Percentiles rank a stretch among this genome's conserved stretches.
These are phyloP conservation scores for Gobio occitaniae DNA, from an alignment of 2,797 vertebrate species.

Conservation along the genomic window DNA sequence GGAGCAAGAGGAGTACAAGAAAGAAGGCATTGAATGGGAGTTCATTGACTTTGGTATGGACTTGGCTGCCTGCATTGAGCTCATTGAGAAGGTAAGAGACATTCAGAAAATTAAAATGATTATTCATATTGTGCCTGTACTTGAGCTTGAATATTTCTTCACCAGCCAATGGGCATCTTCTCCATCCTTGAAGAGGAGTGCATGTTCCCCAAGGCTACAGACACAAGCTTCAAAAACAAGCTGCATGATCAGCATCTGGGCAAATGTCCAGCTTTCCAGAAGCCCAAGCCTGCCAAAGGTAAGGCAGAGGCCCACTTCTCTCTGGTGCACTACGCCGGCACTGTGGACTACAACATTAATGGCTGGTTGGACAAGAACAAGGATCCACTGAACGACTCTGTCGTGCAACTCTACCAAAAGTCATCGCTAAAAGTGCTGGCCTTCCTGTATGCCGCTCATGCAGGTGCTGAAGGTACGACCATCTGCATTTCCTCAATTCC, in stretches of 20 bases:
- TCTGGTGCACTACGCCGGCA: slow-evolving; percentile 85
- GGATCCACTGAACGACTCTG: slow-evolving; percentile 84
- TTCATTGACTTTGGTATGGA: slow-evolving; percentile 71
- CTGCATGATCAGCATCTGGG: slow-evolving; percentile 89
- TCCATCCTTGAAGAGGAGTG: slow-evolving; percentile 87
- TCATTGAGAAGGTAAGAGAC: slow-evolving; percentile 65
- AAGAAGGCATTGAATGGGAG: slow-evolving; percentile 69
- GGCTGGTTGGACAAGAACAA: slow-evolving; percentile 89
- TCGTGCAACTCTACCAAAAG: slow-evolving; percentile 85
- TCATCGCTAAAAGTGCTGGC: slow-evolving; percentile 82
- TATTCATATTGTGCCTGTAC: slow-evolving; percentile 26
- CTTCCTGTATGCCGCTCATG: slow-evolving; percentile 75
- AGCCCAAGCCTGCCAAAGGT: slow-evolving; percentile 83
- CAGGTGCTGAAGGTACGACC: slow-evolving; percentile 71
- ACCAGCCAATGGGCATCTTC: slow-evolving; percentile 81
- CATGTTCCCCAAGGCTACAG: slow-evolving; percentile 79
- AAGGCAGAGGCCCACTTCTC: slow-evolving; percentile 86
- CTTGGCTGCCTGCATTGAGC: slow-evolving; percentile 65
- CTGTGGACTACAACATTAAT: slow-evolving; percentile 84
- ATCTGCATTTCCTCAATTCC: background rate
- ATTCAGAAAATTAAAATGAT: slow-evolving; percentile 28
- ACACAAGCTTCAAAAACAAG: slow-evolving; percentile 86
- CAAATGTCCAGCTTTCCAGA: slow-evolving; percentile 82
- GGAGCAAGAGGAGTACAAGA: slow-evolving; percentile 71
- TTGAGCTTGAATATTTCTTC: background rate